A percentile compares a stretch with the other conserved stretches of the same genome.
These are phyloP conservation scores for Drosophila carrolli DNA, from an alignment of 1,140 invertebrate genomes.

Conservation along the genomic window DNA sequence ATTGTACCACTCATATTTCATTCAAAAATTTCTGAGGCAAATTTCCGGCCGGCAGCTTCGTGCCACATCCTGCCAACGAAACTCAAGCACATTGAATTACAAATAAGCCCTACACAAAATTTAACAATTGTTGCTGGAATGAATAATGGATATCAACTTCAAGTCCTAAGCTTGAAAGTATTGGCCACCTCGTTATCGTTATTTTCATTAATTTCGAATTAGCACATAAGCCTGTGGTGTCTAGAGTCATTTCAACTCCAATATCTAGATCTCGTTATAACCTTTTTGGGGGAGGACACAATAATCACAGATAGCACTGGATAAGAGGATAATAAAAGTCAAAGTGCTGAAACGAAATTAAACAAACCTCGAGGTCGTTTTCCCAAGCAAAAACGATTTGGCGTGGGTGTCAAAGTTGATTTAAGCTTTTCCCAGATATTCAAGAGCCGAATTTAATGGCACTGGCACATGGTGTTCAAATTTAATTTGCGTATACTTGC, in stretches of 20 bases:
- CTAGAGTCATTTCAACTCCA: neutral
- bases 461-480: slow-evolving; percentile 20
- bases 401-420: slow-evolving; percentile 40
- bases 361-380: slow-evolving; percentile 27
- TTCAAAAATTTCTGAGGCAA: slow-evolving; percentile 31
- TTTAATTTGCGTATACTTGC: slow-evolving; percentile 25
- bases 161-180: neutral
- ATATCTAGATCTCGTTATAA: slow-evolving; percentile 33
- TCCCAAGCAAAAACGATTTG: slow-evolving; percentile 21
- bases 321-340: slow-evolving; percentile 53
- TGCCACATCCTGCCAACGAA: slow-evolving; percentile 36
- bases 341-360: slow-evolving; percentile 50
- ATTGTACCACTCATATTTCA: slow-evolving; percentile 35
- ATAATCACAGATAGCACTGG: slow-evolving; percentile 42
- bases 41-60: slow-evolving; percentile 55
- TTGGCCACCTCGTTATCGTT: slow-evolving; percentile 8
- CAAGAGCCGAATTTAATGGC: slow-evolving; percentile 22
- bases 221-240: neutral
- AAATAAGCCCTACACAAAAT: slow-evolving; percentile 11
- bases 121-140: slow-evolving; percentile 25
- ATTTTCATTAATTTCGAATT: slow-evolving; percentile 27
- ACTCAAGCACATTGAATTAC: slow-evolving; percentile 22
- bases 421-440: slow-evolving; percentile 17
- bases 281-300: slow-evolving; percentile 1
- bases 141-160: slow-evolving; percentile 10